Conservation (phyloP, 2,888 invertebrate species). For the Spodoptera picta region DNA sequence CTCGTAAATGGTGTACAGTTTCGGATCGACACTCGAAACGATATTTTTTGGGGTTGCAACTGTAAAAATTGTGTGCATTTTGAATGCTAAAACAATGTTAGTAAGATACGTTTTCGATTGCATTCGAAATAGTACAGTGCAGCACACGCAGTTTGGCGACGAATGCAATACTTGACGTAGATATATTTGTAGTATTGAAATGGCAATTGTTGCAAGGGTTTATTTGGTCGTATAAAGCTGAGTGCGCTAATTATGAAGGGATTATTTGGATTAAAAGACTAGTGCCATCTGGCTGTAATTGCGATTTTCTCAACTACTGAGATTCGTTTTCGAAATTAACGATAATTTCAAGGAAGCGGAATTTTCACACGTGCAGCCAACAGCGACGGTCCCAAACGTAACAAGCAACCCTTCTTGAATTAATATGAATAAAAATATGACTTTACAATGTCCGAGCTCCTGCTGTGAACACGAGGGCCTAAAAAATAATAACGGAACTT, state of each 20-base stretch:
- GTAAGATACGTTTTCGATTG: constrained; percentile 49
- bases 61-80: constrained; percentile 51
- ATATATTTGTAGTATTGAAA: constrained; percentile 86
- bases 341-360: constrained; percentile 37
- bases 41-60: constrained; percentile 83
- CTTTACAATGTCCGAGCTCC: constrained; percentile 59
- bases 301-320: constrained; percentile 14
- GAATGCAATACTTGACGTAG: constrained; percentile 82
- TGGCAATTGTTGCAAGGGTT: constrained; percentile 79
- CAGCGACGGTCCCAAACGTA: constrained; percentile 46
- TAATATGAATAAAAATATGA: constrained; percentile 63
- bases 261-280: constrained; percentile 74
- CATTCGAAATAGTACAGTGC: constrained; percentile 36
- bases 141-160: constrained; percentile 71
- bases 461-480: constrained; percentile 70
- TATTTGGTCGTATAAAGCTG: constrained; percentile 73
- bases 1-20: constrained; percentile 86
- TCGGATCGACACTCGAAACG: constrained; percentile 85
- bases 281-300: constrained; percentile 70
- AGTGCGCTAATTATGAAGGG: constrained; percentile 80
- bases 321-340: constrained; percentile 26
- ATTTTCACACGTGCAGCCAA: constrained; percentile 39
- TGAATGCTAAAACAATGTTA: constrained; percentile 54
- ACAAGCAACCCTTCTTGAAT: constrained; percentile 55
- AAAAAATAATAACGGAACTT: constrained; percentile 80